These are phyloP conservation scores for Danio aesculapii DNA, from an alignment of 2,797 vertebrate genomes.

Conservation along the genomic window DNA sequence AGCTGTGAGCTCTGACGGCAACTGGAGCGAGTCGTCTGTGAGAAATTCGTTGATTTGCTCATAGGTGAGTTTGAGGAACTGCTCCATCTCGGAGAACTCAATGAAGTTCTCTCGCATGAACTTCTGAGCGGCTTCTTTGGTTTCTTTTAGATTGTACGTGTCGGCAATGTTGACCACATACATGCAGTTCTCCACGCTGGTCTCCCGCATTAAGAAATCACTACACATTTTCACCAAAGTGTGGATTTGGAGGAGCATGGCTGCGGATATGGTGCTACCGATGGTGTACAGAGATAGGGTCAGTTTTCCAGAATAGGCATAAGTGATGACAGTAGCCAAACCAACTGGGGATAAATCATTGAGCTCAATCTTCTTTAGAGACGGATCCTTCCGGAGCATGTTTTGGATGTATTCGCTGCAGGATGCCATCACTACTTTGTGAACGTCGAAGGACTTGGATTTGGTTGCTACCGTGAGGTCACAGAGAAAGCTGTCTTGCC, in stretches of 20 bases:
- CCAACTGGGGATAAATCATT: slow-evolving; percentile 92
- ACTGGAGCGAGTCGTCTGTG: slow-evolving; percentile 92
- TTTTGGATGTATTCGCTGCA: slow-evolving; percentile 94
- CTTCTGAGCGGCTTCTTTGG: slow-evolving; percentile 91
- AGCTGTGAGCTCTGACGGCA: slow-evolving; percentile 96
- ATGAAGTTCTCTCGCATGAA: slow-evolving; percentile 98
- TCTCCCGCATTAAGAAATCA: slow-evolving; percentile 95
- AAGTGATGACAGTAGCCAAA: slow-evolving; percentile 93
- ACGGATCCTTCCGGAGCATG: slow-evolving; percentile 92
- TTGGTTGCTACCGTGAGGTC: slow-evolving; percentile 94
- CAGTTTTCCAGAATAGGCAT: slow-evolving; percentile 96
- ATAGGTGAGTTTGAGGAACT: slow-evolving; percentile 98
- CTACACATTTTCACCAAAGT: slow-evolving; percentile 98
- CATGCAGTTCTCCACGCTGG: slow-evolving; percentile 98
- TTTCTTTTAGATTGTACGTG: slow-evolving; percentile 92
- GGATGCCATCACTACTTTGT: slow-evolving; percentile 97
- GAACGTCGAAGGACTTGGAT: slow-evolving; percentile 95
- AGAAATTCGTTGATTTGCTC: slow-evolving; percentile 99
- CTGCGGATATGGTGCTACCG: slow-evolving; percentile 95
- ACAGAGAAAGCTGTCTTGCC: slow-evolving; percentile 94
- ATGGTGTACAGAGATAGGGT: slow-evolving; percentile 96
- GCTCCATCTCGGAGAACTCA: slow-evolving; percentile 98
- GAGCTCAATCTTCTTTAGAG: slow-evolving; percentile 91
- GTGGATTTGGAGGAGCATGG: slow-evolving; percentile 90
- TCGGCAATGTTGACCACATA: slow-evolving; percentile 96